These are phyloP conservation scores for Onychorhynchus coronatus DNA, from an alignment of 2,113 vertebrate genomes.

Conservation along the genomic window DNA sequence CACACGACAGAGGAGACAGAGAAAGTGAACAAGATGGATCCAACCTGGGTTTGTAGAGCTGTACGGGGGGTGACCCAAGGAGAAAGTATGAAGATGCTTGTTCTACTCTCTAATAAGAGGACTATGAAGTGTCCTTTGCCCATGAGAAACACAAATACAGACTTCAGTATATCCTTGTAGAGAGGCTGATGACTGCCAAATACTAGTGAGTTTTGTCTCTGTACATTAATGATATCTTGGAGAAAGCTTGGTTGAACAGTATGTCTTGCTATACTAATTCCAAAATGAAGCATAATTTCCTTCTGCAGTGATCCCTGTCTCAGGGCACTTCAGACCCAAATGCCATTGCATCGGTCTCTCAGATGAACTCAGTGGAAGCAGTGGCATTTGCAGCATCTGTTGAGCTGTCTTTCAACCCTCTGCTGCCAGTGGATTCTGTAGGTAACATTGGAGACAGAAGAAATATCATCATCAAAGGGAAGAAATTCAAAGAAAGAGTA, in stretches of 20 bases:
- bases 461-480: not conserved
- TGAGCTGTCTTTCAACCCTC: not conserved
- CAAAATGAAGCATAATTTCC: not conserved
- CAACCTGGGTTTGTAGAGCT: fast-evolving
- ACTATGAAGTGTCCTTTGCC: not conserved
- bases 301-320: not conserved
- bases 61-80: fast-evolving
- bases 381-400: not conserved
- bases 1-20: fast-evolving
- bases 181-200: not conserved
- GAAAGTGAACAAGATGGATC: not conserved
- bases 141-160: not conserved
- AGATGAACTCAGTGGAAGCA: not conserved
- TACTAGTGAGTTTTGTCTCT: not conserved
- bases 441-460: not conserved
- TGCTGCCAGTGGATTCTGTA: not conserved
- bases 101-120: not conserved
- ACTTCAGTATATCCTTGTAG: not conserved
- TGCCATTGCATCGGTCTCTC: not conserved
- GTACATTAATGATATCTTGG: not conserved
- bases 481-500: not conserved
- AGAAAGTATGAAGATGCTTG: not conserved
- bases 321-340: not conserved
- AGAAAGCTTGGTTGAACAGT: not conserved
- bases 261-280: not conserved